Evolutionary conservation across 2,888 invertebrate species (phyloP), one percentile per base, ranked within the genome.

Genomic region (Drosophila quinaria): DNA sequence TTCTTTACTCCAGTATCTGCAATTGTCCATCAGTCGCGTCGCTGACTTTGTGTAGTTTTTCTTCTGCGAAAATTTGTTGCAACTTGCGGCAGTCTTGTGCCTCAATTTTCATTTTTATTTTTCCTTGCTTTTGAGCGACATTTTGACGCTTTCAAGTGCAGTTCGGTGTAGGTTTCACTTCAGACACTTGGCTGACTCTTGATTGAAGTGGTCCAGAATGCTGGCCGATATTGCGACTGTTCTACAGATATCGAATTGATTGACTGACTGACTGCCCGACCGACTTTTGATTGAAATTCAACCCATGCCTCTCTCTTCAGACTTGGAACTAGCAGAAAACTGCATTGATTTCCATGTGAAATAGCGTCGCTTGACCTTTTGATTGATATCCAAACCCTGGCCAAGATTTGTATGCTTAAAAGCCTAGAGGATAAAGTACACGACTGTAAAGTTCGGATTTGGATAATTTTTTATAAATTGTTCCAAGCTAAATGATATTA

Each of bases 61-160:
- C 58, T 31, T 29, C 66, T 35, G 56, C 59, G 71, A 41, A 66
- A 66, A 58, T 68, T 78, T 69, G 49, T 51, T 59, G 72, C 52
- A 56, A 52, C 74, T 75, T 47, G 55, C 62, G 67, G 67, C 67
- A 66, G 46, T 68, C 61, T 69, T 61, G 64, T 49, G 64, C 65
- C 55, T 68, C 64, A 41, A 58, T 70, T 68, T 56, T 52, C 0
- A 3, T 44, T 37, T 37, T 17, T 1, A 3, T 33, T 37, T 37
- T 17, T 22, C 19, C 49, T 19, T 25, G 25, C 25, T 25, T 41
- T 60, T 73, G 76, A 81, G 66, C 70, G 87, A 81, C 85, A 84
- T 70, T 89, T 85, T 85, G 78, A 85, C 75, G 72, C 70, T 56
- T 79, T 79, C 78, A 87, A 83, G 74, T 83, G 84, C 76, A 70